Evolutionary conservation across 1,140 invertebrate species (phyloP).

Genomic region (Ladona fulva): DNA sequence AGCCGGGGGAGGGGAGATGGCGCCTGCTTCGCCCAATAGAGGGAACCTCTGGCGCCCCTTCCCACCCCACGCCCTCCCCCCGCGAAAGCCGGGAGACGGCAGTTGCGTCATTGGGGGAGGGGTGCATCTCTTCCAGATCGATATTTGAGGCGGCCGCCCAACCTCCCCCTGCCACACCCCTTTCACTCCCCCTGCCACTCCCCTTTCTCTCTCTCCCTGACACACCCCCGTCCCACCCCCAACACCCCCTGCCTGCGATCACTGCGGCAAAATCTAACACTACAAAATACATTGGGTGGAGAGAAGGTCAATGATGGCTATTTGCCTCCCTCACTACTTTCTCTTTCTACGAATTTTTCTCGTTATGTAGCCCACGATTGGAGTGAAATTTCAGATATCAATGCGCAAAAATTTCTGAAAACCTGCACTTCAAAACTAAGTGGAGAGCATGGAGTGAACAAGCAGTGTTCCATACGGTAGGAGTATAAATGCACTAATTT

Average conservation of each 20-base stretch:
- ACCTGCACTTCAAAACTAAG: too few relatives aligned
- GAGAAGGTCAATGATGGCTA: neutral
- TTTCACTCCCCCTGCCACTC: neutral
- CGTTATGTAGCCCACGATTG: too few relatives aligned
- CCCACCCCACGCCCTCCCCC: neutral
- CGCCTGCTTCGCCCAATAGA: neutral
- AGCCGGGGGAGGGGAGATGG: neutral
- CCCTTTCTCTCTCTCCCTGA: neutral
- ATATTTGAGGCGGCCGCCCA: neutral
- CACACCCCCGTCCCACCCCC: neutral
- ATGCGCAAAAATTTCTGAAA: too few relatives aligned
- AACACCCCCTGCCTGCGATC: neutral
- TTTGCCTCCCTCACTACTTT: too few relatives aligned
- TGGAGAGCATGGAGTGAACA: too few relatives aligned
- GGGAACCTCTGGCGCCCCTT: neutral
- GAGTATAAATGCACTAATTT: too few relatives aligned
- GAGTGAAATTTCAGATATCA: too few relatives aligned
- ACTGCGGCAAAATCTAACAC: neutral
- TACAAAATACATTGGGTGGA: neutral
- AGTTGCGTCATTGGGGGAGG: neutral
- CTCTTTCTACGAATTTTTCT: too few relatives aligned
- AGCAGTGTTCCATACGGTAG: too few relatives aligned
- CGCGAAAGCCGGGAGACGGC: too few relatives aligned
- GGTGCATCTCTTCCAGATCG: neutral
- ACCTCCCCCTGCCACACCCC: neutral